Evolutionary conservation across 2,797 vertebrate genomes (phyloP).

Genomic region (Enteromius anoplus): DNA sequence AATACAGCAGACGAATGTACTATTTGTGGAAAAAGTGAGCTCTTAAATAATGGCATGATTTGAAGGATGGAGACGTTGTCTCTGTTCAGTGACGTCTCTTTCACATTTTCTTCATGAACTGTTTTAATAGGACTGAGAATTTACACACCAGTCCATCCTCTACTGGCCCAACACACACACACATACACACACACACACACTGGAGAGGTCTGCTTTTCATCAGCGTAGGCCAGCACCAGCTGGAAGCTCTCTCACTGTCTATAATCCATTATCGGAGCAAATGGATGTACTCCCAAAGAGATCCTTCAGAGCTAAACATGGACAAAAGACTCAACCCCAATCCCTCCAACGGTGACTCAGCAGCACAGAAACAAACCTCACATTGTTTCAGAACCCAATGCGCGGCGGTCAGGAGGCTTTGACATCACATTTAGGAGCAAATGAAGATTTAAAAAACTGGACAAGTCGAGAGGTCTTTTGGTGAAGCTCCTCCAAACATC

Average conservation of each 20-base stretch:
- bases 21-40: neutral
- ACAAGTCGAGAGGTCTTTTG: neutral
- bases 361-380: constrained; percentile 20
- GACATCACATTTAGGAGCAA: neutral
- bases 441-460: constrained; percentile 15
- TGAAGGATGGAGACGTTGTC: neutral
- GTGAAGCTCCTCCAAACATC: constrained; percentile 20
- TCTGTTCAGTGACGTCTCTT: neutral
- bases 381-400: constrained; percentile 20
- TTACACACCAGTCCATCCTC: constrained; percentile 13
- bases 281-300: constrained; percentile 53
- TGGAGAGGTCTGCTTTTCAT: constrained; percentile 58
- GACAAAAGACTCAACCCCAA: constrained; percentile 17
- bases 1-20: neutral
- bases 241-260: constrained; percentile 62
- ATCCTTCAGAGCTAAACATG: constrained; percentile 59
- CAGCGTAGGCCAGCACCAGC: constrained; percentile 52
- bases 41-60: neutral
- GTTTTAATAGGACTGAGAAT: constrained; percentile 19
- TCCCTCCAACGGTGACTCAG: constrained; percentile 47
- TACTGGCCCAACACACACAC: neutral
- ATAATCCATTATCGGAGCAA: constrained; percentile 63
- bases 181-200: neutral
- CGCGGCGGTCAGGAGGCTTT: constrained; percentile 2
- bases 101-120: neutral